Percentiles rank a stretch among this genome's conserved stretches.
These are phyloP conservation scores for Proisotoma minuta DNA, from an alignment of 2,888 invertebrate genomes.

Conservation along the genomic window DNA sequence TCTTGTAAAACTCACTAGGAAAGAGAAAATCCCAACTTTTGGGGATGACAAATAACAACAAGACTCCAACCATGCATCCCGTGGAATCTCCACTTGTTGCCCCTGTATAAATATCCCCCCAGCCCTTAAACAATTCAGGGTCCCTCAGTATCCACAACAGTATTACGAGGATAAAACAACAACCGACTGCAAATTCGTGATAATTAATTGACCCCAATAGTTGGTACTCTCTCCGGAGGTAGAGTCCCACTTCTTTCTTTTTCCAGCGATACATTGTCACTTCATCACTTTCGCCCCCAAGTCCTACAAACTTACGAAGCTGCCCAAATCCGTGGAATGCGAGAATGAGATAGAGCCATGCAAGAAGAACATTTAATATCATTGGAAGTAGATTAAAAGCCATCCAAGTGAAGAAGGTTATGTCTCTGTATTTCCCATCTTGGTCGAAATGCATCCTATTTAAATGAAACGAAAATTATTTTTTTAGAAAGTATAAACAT, in stretches of 20 bases:
- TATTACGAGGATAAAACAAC: constrained; percentile 24
- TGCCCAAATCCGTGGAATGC: constrained; percentile 27
- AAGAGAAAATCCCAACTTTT: constrained; percentile 22
- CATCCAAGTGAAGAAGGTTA: constrained; percentile 45
- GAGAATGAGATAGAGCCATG: constrained; percentile 41
- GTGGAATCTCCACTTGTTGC: constrained; percentile 29
- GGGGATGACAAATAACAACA: constrained; percentile 35
- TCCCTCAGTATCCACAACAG: constrained; percentile 34
- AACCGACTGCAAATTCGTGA: constrained; percentile 32
- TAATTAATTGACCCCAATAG: constrained; percentile 33
- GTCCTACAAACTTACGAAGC: not conserved
- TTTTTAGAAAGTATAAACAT: not conserved
- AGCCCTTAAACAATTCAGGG: constrained; percentile 33
- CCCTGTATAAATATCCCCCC: constrained; percentile 15
- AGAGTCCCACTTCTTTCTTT: constrained; percentile 10
- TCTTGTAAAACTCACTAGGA: constrained; percentile 12
- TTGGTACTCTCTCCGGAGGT: constrained; percentile 26
- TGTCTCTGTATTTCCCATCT: constrained; percentile 34
- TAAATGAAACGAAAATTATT: not conserved
- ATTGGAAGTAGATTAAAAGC: constrained; percentile 41
- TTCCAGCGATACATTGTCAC: constrained; percentile 19
- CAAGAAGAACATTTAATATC: constrained; percentile 33
- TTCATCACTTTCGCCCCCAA: not conserved
- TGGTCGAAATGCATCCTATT: constrained; percentile 38
- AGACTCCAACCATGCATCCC: constrained; percentile 26